Base-by-base conservation (phyloP, 2,888 invertebrate species). In the Rhamnusium bicolor region DNA sequence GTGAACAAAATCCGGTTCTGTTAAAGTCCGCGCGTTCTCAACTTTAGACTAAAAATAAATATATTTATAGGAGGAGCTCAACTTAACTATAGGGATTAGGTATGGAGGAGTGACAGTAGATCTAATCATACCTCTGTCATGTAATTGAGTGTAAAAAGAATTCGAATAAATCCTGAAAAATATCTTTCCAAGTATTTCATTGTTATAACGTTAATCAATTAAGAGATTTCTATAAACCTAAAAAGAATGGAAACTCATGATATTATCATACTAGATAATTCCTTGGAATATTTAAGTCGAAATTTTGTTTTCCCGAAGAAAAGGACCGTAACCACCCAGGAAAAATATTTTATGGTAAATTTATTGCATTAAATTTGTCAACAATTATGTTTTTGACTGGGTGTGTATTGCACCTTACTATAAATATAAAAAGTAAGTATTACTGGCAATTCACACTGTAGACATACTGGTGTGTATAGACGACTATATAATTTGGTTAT, bases 401-500 rank as follows among this genome's bases (percentile, higher is more conserved):
- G 19, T 46, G 19, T 8, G 14, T 47, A 14, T 21, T 63, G 46
- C 70, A 70, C 16, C 56, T 49, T 10, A 12, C 58, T 16, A 27
- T 65, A 49, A 65, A 65, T 24, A 58, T 71, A 19, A 71, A 29
- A 49, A 65, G 70, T 71, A 58, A n/a, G 65, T 63, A 18, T n/a
- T n/a, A n/a, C n/a, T n/a, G n/a, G n/a, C n/a, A n/a, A n/a, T n/a
- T n/a, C n/a, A n/a, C 10, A 21, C 1, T n/a, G n/a, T n/a, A n/a
- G n/a, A n/a, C n/a, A n/a, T n/a, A n/a, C n/a, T n/a, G n/a, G n/a
- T n/a, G n/a, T n/a, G n/a, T n/a, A n/a, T n/a, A n/a, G n/a, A n/a
- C n/a, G n/a, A n/a, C n/a, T n/a, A n/a, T n/a, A n/a, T n/a, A n/a
- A n/a, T n/a, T n/a, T n/a, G n/a, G n/a, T n/a, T n/a, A n/a, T n/a